Conservation (phyloP, 2,888 invertebrate species). For the Oxycera nigricornis region DNA sequence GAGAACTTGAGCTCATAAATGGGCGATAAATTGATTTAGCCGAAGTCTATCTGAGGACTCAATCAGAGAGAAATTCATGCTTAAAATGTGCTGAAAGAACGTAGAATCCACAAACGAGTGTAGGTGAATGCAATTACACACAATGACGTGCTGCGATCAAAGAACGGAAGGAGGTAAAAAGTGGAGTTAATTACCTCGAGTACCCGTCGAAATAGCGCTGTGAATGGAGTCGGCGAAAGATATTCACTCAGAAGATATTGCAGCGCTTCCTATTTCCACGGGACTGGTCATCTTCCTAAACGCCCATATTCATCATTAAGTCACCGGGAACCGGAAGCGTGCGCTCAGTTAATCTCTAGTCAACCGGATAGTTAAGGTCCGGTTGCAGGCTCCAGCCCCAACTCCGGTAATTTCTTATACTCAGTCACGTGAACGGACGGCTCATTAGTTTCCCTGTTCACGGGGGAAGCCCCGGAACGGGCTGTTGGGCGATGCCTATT, state of each 20-base stretch:
- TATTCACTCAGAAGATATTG: not conserved
- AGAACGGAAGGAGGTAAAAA: not conserved
- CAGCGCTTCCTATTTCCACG: not conserved
- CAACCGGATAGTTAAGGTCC: constrained; percentile 26
- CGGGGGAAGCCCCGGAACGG: not conserved
- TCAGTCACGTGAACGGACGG: constrained; percentile 32
- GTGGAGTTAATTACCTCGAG: not conserved
- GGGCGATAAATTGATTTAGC: too few species aligned
- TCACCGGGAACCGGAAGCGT: constrained; percentile 29
- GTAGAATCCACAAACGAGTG: too few species aligned
- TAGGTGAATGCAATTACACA: too few species aligned
- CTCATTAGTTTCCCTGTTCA: constrained; percentile 28
- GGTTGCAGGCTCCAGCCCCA: not conserved
- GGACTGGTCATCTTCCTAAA: not conserved
- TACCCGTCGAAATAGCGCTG: not conserved
- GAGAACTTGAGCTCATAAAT: too few species aligned
- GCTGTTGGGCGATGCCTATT: not conserved
- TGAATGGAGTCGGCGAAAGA: not conserved
- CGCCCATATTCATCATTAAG: constrained; percentile 25
- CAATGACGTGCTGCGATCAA: not conserved
- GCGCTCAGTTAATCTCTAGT: constrained; percentile 29
- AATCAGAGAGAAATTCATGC: too few species aligned
- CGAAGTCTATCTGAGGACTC: too few species aligned
- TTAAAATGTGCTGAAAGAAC: too few species aligned
- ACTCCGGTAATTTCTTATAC: constrained; percentile 14